These are phyloP conservation scores for Aphis craccivora DNA, from an alignment of 1,140 invertebrate genomes.

Conservation along the genomic window DNA sequence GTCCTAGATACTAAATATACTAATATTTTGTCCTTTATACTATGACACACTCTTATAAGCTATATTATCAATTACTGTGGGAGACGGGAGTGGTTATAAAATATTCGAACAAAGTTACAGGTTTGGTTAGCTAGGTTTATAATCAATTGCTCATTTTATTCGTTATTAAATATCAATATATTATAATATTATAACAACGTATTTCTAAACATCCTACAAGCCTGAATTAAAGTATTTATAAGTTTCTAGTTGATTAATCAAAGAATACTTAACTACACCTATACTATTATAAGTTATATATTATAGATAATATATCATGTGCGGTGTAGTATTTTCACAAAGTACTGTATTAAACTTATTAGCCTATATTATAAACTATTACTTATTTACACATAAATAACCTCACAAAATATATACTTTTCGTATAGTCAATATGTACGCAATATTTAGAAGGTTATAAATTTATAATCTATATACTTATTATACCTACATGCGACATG, in stretches of 20 bases:
- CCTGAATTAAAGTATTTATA: neutral
- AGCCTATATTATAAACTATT: neutral
- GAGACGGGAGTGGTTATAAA: neutral
- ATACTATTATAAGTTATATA: neutral
- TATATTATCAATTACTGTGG: neutral
- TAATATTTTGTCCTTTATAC: neutral
- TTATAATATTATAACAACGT: neutral
- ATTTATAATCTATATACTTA: too few relatives aligned
- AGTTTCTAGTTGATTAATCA: neutral
- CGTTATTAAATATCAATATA: neutral
- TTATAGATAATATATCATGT: too few relatives aligned
- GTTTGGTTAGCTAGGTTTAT: neutral
- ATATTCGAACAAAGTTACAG: neutral
- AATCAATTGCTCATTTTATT: neutral
- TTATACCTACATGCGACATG: too few relatives aligned
- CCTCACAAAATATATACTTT: neutral
- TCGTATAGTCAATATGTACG: neutral
- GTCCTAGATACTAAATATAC: neutral
- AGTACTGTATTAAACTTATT: neutral
- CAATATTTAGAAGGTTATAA: neutral
- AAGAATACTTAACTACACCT: neutral
- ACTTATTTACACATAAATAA: neutral
- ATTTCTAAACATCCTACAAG: neutral
- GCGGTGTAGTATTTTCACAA: neutral
- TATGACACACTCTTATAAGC: neutral